Conservation (phyloP, 2,113 vertebrate genomes). For the Calidris pygmaea region DNA sequence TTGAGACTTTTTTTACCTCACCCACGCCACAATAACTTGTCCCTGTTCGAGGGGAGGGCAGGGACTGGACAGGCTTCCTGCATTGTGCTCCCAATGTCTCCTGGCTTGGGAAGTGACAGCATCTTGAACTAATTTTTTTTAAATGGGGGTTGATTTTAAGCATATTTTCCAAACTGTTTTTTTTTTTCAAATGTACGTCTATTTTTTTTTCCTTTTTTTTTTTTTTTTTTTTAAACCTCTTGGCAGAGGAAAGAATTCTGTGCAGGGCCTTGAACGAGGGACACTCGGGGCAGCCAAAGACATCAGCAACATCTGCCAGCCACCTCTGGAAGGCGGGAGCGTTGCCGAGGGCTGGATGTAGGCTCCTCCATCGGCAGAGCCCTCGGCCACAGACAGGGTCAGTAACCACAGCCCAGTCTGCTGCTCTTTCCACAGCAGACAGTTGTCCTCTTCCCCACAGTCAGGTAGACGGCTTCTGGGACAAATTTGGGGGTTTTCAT, state of each 20-base stretch:
- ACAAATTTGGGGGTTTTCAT: neutral
- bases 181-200: neutral
- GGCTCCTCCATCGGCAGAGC: neutral
- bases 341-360: neutral
- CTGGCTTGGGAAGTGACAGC: conserved; percentile 54
- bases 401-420: conserved; percentile 13
- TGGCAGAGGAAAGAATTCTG: conserved; percentile 1
- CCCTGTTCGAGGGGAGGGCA: neutral
- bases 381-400: conserved; percentile 2
- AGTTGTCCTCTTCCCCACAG: conserved; percentile 1
- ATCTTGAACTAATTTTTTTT: conserved; percentile 66
- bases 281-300: conserved; percentile 39
- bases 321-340: conserved; percentile 17
- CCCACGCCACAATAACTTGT: neutral
- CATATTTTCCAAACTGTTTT: conserved; percentile 48
- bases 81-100: conserved; percentile 15
- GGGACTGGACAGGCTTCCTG: conserved; percentile 13
- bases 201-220: neutral
- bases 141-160: conserved; percentile 44
- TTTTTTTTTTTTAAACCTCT: neutral
- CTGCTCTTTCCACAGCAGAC: neutral
- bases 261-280: neutral
- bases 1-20: conserved; percentile 22
- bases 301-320: conserved; percentile 28
- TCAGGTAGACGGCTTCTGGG: neutral